phyloP scores from a whole-genome alignment of 2,113 vertebrate species.

The Scolopax mira region DNA sequence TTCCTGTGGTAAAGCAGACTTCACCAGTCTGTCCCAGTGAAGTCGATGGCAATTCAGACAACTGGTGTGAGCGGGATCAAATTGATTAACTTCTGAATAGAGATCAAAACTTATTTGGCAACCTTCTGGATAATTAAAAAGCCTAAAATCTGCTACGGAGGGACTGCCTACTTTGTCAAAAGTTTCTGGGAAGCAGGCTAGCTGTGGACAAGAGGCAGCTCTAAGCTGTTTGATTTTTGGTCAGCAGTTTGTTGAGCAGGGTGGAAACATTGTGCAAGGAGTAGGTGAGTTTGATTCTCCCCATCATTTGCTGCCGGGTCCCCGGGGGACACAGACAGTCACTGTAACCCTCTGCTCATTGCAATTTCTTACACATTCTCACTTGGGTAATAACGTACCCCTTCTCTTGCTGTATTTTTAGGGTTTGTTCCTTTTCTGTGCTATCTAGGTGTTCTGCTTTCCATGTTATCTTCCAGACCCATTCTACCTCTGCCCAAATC shows the following conservation, averaged over 20 bases:
- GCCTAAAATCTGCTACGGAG: neutral
- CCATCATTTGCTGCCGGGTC: neutral
- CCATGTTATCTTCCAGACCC: neutral
- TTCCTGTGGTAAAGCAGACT: neutral
- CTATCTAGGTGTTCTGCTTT: neutral
- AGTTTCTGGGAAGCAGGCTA: neutral
- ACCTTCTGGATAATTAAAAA: neutral
- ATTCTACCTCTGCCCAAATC: neutral
- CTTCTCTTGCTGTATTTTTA: neutral
- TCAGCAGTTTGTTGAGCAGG: rapidly evolving
- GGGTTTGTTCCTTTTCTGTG: neutral
- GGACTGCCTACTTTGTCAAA: neutral
- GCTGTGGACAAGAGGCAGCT: neutral
- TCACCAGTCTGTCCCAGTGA: neutral
- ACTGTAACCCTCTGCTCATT: neutral
- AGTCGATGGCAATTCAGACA: neutral
- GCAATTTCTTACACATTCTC: neutral
- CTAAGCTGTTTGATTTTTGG: neutral
- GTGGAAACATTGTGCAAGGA: neutral
- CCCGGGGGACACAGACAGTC: rapidly evolving
- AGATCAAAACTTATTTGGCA: neutral
- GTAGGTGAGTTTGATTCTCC: neutral
- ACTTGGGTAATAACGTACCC: neutral
- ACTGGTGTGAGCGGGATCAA: neutral
- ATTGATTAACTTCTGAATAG: neutral